Conservation (phyloP, 2,113 vertebrate genomes). For the Micronisus gabar region DNA sequence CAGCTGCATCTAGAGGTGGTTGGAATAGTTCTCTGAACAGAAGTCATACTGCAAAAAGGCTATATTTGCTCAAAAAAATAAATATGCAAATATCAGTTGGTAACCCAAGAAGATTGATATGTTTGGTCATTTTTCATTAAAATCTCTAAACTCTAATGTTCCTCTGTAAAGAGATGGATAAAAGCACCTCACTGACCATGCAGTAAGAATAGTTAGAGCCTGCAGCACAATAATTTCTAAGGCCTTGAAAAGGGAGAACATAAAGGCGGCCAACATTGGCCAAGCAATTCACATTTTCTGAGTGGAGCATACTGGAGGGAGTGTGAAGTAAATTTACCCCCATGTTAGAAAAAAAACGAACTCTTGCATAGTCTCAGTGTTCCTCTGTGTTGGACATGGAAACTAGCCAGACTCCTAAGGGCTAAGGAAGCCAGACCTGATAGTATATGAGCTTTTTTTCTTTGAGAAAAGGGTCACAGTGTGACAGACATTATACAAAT, state of each 20-base stretch:
- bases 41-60: neutral
- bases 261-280: neutral
- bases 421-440: neutral
- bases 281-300: neutral
- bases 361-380: neutral
- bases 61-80: neutral
- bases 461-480: neutral
- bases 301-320: neutral
- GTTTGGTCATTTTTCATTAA: neutral
- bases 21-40: neutral
- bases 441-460: rapidly evolving
- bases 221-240: neutral
- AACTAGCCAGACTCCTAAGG: neutral
- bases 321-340: neutral
- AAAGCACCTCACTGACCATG: neutral
- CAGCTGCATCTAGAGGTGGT: neutral
- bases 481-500: neutral
- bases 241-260: neutral
- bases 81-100: neutral
- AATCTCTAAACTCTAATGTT: neutral
- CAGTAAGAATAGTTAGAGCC: neutral
- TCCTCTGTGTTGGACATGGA: neutral
- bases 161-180: neutral
- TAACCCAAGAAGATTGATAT: neutral
- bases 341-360: neutral